Evolutionary conservation across 2,113 vertebrate genomes (phyloP), one percentile per base, ranked within the genome.

Genomic region (Caranx melampygus): DNA sequence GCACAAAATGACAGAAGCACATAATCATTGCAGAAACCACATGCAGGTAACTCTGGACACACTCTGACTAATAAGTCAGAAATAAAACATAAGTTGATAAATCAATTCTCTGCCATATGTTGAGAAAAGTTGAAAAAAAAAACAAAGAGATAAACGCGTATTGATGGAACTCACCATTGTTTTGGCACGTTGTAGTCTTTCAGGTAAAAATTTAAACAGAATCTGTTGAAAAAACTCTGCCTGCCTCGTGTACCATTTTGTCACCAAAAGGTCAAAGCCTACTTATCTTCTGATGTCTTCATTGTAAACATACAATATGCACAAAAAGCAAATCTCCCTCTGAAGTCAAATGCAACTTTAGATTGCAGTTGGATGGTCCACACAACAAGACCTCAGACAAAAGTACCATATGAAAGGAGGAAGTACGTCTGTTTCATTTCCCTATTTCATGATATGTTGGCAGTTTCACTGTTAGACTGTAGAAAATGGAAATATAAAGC

Each of bases 141-240:
- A 51, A 52, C 6, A 2, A 31, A 61, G 15, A 31, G 34, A 37
- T 0, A 45, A 63, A 52, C 33, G 2, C 55, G 3, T 33, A 35
- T 72, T 7, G 52, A n/a, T 55, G 14, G 66, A 82, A 91, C 92
- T 92, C 69, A 93, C 92, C 92, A 93, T 92, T 76, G 18, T 47
- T 44, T 34, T 57, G 18, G 44, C 15, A 26, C 34, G 59, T 34
- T 12, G 8, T 20, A 54, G 9, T 26, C 15, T 18, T 49, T 71
- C 8, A 35, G 18, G 3, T 40, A 5, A 60, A 42, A 63, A 8
- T 55, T 18, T 18, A 51, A 52, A 69, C n/a, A 0, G 35, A 42
- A 2, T 52, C 18, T 8, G 12, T 70, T 10, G 8, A 51, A 69
- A 61, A 61, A 74, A 26, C 6, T 3, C 3, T 21, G 21, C 37